These are phyloP conservation scores for Octodon degus DNA, from an alignment of 2,113 vertebrate genomes.

Conservation along the genomic window DNA sequence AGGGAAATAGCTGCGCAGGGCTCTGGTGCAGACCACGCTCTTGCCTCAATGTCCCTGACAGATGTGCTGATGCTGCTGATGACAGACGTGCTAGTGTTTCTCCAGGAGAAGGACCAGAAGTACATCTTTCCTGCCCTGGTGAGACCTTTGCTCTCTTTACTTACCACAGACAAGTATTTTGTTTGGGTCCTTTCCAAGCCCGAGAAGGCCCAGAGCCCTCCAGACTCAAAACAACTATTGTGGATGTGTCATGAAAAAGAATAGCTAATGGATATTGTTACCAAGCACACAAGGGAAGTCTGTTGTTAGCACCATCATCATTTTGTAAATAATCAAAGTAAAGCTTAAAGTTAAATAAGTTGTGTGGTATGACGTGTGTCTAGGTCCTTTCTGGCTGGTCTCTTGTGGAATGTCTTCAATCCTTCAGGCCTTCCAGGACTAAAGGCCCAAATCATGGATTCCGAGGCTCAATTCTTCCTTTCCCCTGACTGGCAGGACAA, in stretches of 20 bases:
- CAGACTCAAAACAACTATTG: neutral
- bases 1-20: neutral
- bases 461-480: neutral
- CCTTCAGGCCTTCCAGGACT: neutral
- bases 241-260: neutral
- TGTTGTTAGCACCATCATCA: neutral
- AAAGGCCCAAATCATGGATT: neutral
- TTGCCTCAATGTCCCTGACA: conserved; percentile 60
- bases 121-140: conserved; percentile 94
- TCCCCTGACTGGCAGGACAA: conserved; percentile 89
- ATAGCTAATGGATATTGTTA: too few relatives aligned
- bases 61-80: conserved; percentile 94
- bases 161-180: neutral
- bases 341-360: neutral
- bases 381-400: neutral
- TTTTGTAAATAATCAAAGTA: neutral
- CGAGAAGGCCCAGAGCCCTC: neutral
- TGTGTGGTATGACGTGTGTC: neutral
- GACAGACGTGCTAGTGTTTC: conserved; percentile 94
- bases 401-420: neutral
- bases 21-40: neutral
- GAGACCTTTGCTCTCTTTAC: conserved; percentile 70
- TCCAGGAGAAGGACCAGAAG: conserved; percentile 97
- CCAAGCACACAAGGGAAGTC: neutral
- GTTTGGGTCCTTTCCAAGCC: neutral